Conservation (phyloP, 2,113 vertebrate species). For the Spea multiplicata region DNA sequence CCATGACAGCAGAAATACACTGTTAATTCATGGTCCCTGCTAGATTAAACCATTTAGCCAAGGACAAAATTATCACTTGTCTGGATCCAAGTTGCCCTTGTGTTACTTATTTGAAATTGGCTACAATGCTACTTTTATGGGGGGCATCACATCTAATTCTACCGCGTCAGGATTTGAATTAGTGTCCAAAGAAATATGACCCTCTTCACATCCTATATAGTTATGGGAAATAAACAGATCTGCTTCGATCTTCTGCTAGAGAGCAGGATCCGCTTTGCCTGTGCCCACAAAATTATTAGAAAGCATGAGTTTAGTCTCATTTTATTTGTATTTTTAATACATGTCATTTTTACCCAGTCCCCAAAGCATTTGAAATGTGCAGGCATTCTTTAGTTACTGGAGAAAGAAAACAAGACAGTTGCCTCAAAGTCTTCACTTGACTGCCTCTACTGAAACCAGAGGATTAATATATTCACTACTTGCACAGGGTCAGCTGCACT, state of each 20-base stretch:
- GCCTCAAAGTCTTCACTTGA: too few species aligned
- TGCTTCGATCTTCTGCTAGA: slow-evolving; percentile 58
- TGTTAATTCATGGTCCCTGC: slow-evolving; percentile 50
- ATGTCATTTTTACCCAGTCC: too few species aligned
- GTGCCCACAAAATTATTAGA: too few species aligned
- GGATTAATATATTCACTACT: too few species aligned
- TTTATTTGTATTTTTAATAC: neutral
- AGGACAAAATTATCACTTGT: slow-evolving; percentile 59
- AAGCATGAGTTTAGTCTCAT: slow-evolving; percentile 29
- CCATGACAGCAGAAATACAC: slow-evolving; percentile 22
- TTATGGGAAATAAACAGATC: neutral
- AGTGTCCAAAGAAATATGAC: slow-evolving; percentile 10
- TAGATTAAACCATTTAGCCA: slow-evolving; percentile 62
- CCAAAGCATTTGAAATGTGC: too few species aligned
- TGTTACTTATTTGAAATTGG: slow-evolving; percentile 35
- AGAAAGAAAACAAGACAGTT: too few species aligned
- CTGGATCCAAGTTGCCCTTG: slow-evolving; percentile 58
- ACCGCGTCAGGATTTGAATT: too few species aligned
- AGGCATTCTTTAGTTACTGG: too few species aligned
- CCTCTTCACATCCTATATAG: slow-evolving; percentile 40
- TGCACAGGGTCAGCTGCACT: too few species aligned
- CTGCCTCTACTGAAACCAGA: too few species aligned
- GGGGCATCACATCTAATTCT: too few species aligned
- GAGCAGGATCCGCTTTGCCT: slow-evolving; percentile 51
- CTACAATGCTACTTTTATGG: too few species aligned